Conservation (phyloP, 2,888 invertebrate species). For the Tanytarsus gracilentus region DNA sequence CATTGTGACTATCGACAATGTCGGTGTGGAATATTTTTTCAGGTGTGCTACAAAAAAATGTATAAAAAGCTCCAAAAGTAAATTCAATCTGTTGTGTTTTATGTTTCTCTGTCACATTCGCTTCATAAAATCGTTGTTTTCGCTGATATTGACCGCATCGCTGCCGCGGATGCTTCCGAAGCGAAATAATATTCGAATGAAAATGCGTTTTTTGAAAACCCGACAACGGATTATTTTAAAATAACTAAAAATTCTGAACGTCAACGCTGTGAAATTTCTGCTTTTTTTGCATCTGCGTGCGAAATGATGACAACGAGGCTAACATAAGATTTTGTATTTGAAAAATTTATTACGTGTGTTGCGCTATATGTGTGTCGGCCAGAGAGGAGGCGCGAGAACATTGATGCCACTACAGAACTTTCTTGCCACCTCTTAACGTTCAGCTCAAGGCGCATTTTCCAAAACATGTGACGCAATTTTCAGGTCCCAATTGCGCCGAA, state of each 20-base stretch:
- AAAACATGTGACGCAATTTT: conserved; percentile 19
- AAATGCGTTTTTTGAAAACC: conserved; percentile 24
- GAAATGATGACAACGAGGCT: conserved; percentile 28
- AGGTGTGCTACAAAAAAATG: background rate
- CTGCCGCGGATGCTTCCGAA: conserved; percentile 4
- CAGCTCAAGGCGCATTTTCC: too few species aligned
- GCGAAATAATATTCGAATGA: background rate
- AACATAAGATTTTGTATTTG: conserved; percentile 8
- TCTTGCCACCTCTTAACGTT: too few species aligned
- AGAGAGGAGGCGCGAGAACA: too few species aligned
- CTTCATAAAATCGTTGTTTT: conserved; percentile 28
- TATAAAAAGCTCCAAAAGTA: conserved; percentile 11
- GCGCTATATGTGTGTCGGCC: too few species aligned
- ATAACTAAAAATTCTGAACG: background rate
- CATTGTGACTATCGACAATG: too few species aligned
- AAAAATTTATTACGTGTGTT: background rate
- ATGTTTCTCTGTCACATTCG: conserved; percentile 22
- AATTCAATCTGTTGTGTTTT: background rate
- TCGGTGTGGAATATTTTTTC: too few species aligned
- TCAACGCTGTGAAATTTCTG: conserved; percentile 21
- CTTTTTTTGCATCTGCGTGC: conserved; percentile 29
- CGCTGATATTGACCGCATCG: background rate
- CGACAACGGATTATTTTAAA: background rate
- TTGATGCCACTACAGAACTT: too few species aligned
- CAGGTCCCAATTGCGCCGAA: background rate